phyloP scores from a whole-genome alignment of 1,140 invertebrate genomes.

The Aradophagus sp. region DNA sequence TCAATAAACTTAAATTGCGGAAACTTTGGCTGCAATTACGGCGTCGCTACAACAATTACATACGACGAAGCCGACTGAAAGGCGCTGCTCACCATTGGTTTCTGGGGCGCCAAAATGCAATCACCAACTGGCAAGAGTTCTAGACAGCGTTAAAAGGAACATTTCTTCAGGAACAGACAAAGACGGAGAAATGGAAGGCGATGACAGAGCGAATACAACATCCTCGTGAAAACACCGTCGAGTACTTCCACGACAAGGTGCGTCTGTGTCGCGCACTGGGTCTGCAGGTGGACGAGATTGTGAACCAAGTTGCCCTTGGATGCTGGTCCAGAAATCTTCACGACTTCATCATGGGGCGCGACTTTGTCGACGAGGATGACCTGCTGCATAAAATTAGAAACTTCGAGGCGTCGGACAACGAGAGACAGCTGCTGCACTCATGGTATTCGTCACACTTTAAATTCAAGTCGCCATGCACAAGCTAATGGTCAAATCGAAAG shows the following conservation, averaged over 20 bases:
- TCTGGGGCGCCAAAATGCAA: neutral
- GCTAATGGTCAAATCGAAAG: slow-evolving; percentile 4
- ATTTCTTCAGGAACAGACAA: slow-evolving; percentile 7
- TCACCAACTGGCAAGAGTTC: slow-evolving; percentile 8
- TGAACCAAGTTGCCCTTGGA: slow-evolving; percentile 4
- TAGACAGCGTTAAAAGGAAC: slow-evolving; percentile 6
- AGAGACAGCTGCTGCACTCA: too few species aligned
- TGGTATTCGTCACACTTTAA: slow-evolving; percentile 4
- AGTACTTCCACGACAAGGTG: slow-evolving; percentile 31
- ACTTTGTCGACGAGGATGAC: slow-evolving; percentile 18
- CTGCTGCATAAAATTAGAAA: slow-evolving; percentile 11
- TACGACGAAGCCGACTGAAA: slow-evolving; percentile 5
- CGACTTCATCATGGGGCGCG: slow-evolving; percentile 19
- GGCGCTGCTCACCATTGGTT: slow-evolving; percentile 23
- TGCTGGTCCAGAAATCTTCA: slow-evolving; percentile 19
- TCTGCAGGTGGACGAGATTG: slow-evolving; percentile 3
- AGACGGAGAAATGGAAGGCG: slow-evolving; percentile 12
- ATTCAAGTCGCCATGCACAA: slow-evolving; percentile 7
- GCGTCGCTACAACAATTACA: neutral
- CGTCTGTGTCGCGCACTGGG: slow-evolving; percentile 8
- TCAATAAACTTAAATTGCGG: too few species aligned
- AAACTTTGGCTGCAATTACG: too few species aligned
- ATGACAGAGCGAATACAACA: slow-evolving; percentile 18
- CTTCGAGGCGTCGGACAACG: slow-evolving; percentile 12
- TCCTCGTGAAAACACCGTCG: neutral